Percentiles rank a stretch among this genome's conserved stretches.
phyloP scores from a whole-genome alignment of 2,113 vertebrate species.

The Gasterosteus nipponicus region DNA sequence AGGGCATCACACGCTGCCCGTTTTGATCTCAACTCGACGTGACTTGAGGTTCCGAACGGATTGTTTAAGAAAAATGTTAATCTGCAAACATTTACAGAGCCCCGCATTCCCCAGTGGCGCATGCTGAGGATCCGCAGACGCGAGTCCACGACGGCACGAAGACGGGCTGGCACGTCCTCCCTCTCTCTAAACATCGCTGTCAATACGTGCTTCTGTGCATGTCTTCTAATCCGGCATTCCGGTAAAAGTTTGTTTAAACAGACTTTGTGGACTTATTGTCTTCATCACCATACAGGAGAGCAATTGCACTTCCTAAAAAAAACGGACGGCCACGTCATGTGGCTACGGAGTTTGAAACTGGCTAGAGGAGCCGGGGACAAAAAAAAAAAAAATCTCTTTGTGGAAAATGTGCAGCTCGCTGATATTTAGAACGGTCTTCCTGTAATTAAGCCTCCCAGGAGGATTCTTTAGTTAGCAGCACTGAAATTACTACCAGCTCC shows the following conservation, averaged over 20 bases:
- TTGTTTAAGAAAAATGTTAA: conserved; percentile 82
- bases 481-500: conserved; percentile 98
- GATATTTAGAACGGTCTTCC: conserved; percentile 99
- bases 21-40: conserved; percentile 74
- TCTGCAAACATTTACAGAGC: conserved; percentile 88
- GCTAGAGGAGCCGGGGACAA: conserved; percentile 83
- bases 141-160: conserved; percentile 53
- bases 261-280: conserved; percentile 16
- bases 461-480: conserved; percentile 98
- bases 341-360: conserved; percentile 81
- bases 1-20: conserved; percentile 43
- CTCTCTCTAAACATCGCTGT: conserved; percentile 67
- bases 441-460: conserved; percentile 99
- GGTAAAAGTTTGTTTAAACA: conserved; percentile 17
- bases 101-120: conserved; percentile 71
- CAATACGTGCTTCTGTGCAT: conserved; percentile 46
- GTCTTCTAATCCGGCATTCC: conserved; percentile 25
- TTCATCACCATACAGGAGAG: conserved; percentile 60
- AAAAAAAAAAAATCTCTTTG: conserved; percentile 92
- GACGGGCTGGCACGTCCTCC: conserved; percentile 68
- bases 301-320: conserved; percentile 72
- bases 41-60: conserved; percentile 76
- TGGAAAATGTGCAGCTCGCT: conserved; percentile 92
- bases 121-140: conserved; percentile 73
- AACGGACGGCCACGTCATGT: conserved; percentile 67